These are phyloP conservation scores for Erythrocercus mccallii DNA, from an alignment of 2,113 vertebrate species.

Conservation along the genomic window DNA sequence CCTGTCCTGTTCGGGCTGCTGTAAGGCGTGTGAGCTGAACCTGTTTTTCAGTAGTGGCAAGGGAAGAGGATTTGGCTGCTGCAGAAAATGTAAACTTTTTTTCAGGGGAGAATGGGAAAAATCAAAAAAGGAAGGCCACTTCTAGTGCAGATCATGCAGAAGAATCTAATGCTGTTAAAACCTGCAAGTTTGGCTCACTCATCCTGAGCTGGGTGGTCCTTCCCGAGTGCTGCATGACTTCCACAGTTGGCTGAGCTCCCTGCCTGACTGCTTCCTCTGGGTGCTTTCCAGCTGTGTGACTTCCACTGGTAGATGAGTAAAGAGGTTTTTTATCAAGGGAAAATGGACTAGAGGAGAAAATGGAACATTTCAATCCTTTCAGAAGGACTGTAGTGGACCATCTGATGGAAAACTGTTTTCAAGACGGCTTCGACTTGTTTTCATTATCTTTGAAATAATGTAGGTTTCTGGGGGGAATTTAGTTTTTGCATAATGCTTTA, in stretches of 20 bases:
- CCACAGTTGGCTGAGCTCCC: accelerated
- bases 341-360: neutral
- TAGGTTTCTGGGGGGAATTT: neutral
- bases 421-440: neutral
- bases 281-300: neutral
- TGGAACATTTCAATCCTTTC: neutral
- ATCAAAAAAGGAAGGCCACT: neutral
- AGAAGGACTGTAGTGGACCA: neutral
- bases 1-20: accelerated
- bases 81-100: neutral
- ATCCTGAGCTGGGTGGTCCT: neutral
- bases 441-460: neutral
- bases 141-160: neutral
- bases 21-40: neutral
- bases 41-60: neutral
- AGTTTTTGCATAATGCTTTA: neutral
- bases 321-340: neutral
- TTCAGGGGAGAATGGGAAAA: neutral
- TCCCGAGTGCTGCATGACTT: neutral
- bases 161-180: neutral
- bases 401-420: neutral
- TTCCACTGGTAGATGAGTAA: neutral
- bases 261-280: neutral
- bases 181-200: neutral
- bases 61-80: neutral